phyloP scores from a whole-genome alignment of 2,113 vertebrate species.

The Poeciliopsis occidentalis region DNA sequence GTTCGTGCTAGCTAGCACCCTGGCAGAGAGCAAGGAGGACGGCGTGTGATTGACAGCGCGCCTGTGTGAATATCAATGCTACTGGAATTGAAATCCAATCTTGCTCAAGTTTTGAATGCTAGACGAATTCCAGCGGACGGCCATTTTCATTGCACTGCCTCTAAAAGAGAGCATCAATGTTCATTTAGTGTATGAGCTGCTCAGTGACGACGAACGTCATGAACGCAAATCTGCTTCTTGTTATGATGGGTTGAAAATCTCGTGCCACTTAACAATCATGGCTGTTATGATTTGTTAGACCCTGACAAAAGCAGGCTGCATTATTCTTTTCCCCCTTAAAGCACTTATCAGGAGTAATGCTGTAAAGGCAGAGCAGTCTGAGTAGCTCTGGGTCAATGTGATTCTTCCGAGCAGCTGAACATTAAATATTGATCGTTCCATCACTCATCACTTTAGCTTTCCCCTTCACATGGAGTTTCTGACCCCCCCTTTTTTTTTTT shows the following conservation, averaged over 20 bases:
- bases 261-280: background rate
- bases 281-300: background rate
- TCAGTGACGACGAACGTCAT: background rate
- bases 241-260: background rate
- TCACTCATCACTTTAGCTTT: slow-evolving; percentile 41
- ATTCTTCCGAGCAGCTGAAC: slow-evolving; percentile 33
- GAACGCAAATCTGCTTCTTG: background rate
- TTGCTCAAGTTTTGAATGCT: background rate
- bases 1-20: too few relatives aligned
- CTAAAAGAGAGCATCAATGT: background rate
- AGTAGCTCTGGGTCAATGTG: slow-evolving; percentile 6
- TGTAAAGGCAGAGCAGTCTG: background rate
- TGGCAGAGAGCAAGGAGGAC: too few relatives aligned
- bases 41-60: too few relatives aligned
- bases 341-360: background rate
- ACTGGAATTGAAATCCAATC: background rate
- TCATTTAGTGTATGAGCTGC: background rate
- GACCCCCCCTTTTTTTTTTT: background rate
- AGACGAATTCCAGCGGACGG: background rate
- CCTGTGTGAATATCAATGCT: background rate
- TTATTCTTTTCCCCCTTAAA: background rate
- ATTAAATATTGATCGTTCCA: slow-evolving; percentile 57
- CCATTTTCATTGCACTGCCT: background rate
- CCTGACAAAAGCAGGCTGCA: background rate
- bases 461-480: slow-evolving; percentile 41